Conservation (phyloP, 2,113 vertebrate genomes). For the Colossoma macropomum region DNA sequence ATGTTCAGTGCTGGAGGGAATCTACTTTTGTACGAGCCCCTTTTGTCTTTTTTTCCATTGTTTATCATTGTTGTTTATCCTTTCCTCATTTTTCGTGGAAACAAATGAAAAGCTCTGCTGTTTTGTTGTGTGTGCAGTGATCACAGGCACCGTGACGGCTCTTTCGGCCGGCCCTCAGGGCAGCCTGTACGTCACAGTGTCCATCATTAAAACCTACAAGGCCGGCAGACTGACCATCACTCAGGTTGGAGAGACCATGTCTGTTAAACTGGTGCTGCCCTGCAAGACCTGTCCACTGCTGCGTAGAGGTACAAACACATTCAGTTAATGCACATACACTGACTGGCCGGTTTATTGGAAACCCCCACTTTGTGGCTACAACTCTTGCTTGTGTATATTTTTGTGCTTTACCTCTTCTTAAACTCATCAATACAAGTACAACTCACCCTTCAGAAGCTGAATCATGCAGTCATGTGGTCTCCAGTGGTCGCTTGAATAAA, state of each 20-base stretch:
- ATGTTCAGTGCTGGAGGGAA: too few species aligned
- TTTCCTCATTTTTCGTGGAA: not conserved
- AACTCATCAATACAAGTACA: too few species aligned
- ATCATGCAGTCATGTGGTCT: too few species aligned
- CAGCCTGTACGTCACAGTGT: slow-evolving; percentile 68
- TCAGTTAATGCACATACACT: not conserved
- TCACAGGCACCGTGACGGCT: slow-evolving; percentile 81
- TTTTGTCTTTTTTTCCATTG: not conserved
- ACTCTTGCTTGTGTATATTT: too few species aligned
- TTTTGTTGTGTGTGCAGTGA: slow-evolving; percentile 70
- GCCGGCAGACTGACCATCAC: slow-evolving; percentile 77
- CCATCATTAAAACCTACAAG: slow-evolving; percentile 81
- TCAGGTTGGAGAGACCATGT: slow-evolving; percentile 72
- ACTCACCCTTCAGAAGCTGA: too few species aligned
- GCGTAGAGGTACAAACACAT: slow-evolving; percentile 69
- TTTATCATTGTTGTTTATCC: too few species aligned
- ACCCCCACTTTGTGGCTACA: too few species aligned
- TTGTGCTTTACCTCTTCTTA: too few species aligned
- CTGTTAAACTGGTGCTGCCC: slow-evolving; percentile 79
- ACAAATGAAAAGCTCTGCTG: not conserved
- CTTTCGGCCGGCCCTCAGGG: slow-evolving; percentile 71
- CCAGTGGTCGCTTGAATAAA: too few species aligned
- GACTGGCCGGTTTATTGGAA: too few species aligned
- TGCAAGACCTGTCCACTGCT: slow-evolving; percentile 84
- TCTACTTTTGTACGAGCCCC: too few species aligned